Base-by-base conservation (phyloP, 2,797 vertebrate species). In the Pseudotriccus pelzelni region DNA sequence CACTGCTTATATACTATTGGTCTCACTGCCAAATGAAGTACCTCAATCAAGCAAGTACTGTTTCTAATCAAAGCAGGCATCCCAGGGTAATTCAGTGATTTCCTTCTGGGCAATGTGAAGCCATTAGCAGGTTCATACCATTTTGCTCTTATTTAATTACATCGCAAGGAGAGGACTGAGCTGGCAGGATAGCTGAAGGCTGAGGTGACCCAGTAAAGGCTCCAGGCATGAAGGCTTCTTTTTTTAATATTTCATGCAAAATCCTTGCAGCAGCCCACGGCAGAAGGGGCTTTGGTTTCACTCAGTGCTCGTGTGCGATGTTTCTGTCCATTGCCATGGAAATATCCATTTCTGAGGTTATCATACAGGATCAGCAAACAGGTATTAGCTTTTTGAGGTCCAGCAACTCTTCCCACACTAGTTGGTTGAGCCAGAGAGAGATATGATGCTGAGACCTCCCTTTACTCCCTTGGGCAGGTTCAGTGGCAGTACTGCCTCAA, bases 241-340 rank as follows among this genome's bases (percentile, higher is more conserved):
- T 66, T 39, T 87, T 94, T 64, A 95, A 94, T 95, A 87, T 96
- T 97, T 95, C 70, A 82, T 90, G 67, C n/a, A 66, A n/a, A 86
- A 58, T 58, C 87, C 74, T 70, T 59, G 28, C 23, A 72, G 80
- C 76, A 92, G 63, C 74, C 56, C 85, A 20, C 25, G 58, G 80
- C 91, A 88, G 74, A 74, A 53, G 62, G 72, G 69, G 74, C 93
- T 90, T 90, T 28, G n/a, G 79, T 97, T 93, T 96, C 67, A 80
- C 84, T 89, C 81, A n/a, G n/a, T 36, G 41, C 86, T 36, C 75
- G 18, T 7, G 0, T 27, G 63, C 66, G n/a, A 20, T 37, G 23
- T 23, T 94, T 87, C 63, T 94, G 14, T 34, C 68, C 79, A 11
- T 23, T 60, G 73, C 58, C 47, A 39, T 1, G 4, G 82, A 63